Conservation (phyloP, 2,113 vertebrate species). For the Tiliqua scincoides region DNA sequence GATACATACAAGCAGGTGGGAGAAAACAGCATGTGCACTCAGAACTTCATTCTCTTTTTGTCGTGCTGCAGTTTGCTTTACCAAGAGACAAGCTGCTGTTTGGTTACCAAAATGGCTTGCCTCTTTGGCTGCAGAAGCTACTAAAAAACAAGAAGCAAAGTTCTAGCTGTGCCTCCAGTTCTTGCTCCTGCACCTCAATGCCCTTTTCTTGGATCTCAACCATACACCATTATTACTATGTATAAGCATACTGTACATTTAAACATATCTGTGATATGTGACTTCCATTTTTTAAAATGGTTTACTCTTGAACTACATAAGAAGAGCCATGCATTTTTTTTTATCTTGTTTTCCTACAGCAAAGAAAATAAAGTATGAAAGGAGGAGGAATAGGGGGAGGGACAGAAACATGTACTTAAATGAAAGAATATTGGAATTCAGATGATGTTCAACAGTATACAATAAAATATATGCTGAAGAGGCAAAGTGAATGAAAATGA, state of each 20-base stretch:
- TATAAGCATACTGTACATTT: background rate
- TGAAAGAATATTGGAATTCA: constrained; percentile 35
- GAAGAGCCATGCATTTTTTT: constrained; percentile 20
- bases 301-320: background rate
- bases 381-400: background rate
- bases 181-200: background rate
- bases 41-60: too few relatives aligned
- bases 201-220: background rate
- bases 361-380: constrained; percentile 37
- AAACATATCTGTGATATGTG: background rate
- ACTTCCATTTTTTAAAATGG: background rate
- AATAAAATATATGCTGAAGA: constrained; percentile 24
- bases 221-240: background rate
- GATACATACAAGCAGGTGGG: background rate
- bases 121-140: background rate
- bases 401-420: background rate
- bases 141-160: background rate
- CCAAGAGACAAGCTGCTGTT: background rate
- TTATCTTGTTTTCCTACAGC: constrained; percentile 20
- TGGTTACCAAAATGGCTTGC: background rate
- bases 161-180: background rate
- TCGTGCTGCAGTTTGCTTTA: background rate
- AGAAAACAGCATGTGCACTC: background rate
- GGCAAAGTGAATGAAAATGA: constrained; percentile 29
- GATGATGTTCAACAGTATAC: background rate